Evolutionary conservation across 2,113 vertebrate species (phyloP), one percentile per base, ranked within the genome.

Genomic region (Elachura formosa): DNA sequence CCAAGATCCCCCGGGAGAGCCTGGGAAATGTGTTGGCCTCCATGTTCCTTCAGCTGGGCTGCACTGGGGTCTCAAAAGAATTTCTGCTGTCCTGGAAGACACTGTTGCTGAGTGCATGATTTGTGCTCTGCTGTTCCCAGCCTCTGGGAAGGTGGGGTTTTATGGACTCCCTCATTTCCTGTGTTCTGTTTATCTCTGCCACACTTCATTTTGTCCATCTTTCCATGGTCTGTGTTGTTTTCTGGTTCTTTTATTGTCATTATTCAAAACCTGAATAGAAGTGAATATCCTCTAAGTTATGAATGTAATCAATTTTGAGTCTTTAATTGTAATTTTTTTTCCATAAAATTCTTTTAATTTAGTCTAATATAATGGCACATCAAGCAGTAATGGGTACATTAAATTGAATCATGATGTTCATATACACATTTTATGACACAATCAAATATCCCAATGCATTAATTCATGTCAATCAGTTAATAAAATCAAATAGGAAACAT

Each of bases 391-490:
- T 98, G 97, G 98, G 97, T 97, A 97, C 96, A 98, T 98, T 98
- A 98, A 98, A 98, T 98, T 98, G 98, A 98, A 97, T 98, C 97
- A 98, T 98, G 98, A 97, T 97, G 97, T 98, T 98, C 98, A 98
- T 98, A 98, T 98, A 98, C 97, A 98, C 98, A 97, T 98, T 98
- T 98, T 98, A 98, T 97, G 98, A 98, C 96, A 98, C 94, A 98
- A 98, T 98, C 98, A 98, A 98, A 98, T 98, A 98, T 98, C 96
- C 95, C 98, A 98, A 98, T 98, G 97, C 96, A 98, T 98, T 98
- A 98, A 98, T 98, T 98, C 97, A 98, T 98, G 97, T 98, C 98
- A 98, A 98, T 98, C 98, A 98, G 98, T 98, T 98, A 98, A 98
- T 98, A 98, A 98, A 98, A 98, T 98, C 97, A 97, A 98, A 97